Evolutionary conservation across 2,888 invertebrate genomes (phyloP), one percentile per base, ranked within the genome.

Genomic region (Tenodera sinensis): DNA sequence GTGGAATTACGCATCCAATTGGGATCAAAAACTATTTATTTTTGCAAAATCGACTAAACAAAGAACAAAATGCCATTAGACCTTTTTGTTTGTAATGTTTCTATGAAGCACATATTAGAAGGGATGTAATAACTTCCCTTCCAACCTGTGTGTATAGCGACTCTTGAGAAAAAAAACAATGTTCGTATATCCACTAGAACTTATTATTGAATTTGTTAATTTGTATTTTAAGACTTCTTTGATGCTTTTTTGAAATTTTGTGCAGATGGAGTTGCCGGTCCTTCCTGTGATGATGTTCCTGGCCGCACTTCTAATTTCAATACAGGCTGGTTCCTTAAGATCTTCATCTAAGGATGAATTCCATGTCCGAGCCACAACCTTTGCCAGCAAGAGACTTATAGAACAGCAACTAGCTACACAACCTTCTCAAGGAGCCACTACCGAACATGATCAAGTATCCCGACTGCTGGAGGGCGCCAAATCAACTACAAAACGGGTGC

Each of bases 261-360:
- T 71, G 28, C 89, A 89, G 89, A 89, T 87, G 89, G 42, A 82
- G 27, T 82, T 25, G 15, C 83, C 54, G 81, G 83, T 71, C 9
- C 83, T 87, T 47, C 83, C 88, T 12, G 34, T 86, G 83, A 47
- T 83, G 28, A 71, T 89, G 15, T 6, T 71, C n/a, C 28, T 84
- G 83, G 34, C 83, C 28, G 85, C 42, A 42, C 54, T 85, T n/a
- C 54, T 83, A 54, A 30, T n/a, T 2, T 83, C 89, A 3, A 9
- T 14, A 71, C 2, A 71, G 1, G 25, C 20, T 86, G 28, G 85
- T 81, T 54, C 25, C 34, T n/a, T 34, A 71, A 71, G 54, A 30
- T 27, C 20, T 28, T 34, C 27, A 2, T 25, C 42, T n/a, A 27
- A 27, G 34, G 42, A 85, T 42, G 85, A 85, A 81, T 84, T 83